Evolutionary conservation across 1,140 invertebrate genomes (phyloP), one percentile per base, ranked within the genome.

Genomic region (Cyclina sinensis): DNA sequence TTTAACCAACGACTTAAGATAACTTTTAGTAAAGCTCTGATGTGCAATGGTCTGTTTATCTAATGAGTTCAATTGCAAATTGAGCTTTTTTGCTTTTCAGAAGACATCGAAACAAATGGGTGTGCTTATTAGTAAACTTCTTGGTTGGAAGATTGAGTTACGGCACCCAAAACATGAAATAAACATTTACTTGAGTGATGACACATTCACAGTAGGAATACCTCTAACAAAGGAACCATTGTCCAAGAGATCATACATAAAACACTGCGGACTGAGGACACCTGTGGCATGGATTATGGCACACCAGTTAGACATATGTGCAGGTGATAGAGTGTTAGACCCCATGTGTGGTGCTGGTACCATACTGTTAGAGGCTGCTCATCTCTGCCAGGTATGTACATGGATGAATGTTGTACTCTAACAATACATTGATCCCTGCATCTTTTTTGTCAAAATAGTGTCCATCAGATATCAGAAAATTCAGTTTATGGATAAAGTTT

Each of bases 291-390:
- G 91, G 91, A 93, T 93, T 30, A 91, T 93, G 87, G 70, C 54
- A 32, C 16, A 80, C 21, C 62, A 91, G 35, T 80, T 87, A 54
- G 76, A 90, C 68, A 24, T 88, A 27, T 48, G 90, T 80, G 43
- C 83, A 54, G 86, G 88, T 59, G 88, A 93, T 83, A 30, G 80
- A 54, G 89, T 93, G 27, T 43, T 93, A 30, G 92, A 93, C 81
- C 92, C 92, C 14, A 92, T 93, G 92, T 93, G 92, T 90, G 92
- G 92, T 12, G 89, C 87, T 57, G 90, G 84, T 32, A 92, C 91
- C 0, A 88, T 92, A 12, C 74, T 93, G 18, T 27, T 93, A 14
- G 92, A 93, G 82, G 90, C 86, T 48, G 48, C 62, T 3, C 80
- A 51, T 35, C 5, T 57, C 1, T 51, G 21, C 24, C n/a, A n/a